Evolutionary conservation across 2,797 vertebrate genomes (phyloP).

Genomic region (Craterocephalus amniculus): DNA sequence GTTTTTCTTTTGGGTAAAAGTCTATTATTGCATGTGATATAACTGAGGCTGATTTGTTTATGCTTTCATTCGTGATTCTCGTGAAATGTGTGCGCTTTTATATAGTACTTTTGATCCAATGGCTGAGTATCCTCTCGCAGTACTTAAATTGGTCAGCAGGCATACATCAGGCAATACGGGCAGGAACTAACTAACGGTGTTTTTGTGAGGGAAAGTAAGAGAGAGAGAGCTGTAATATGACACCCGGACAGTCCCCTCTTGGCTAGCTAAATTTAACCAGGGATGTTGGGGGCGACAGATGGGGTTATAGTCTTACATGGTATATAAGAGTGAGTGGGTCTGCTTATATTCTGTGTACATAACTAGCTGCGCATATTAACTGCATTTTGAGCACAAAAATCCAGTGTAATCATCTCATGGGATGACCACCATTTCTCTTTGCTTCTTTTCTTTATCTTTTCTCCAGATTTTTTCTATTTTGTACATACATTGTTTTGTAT

Average conservation of each 20-base stretch:
- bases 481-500: slow-evolving; percentile 99
- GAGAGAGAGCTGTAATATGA: slow-evolving; percentile 78
- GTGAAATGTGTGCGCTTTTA: background rate
- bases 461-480: slow-evolving; percentile 98
- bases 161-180: slow-evolving; percentile 1
- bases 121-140: background rate
- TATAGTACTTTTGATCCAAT: background rate
- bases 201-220: slow-evolving; percentile 54
- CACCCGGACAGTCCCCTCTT: slow-evolving; percentile 75
- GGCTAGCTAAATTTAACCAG: slow-evolving; percentile 84
- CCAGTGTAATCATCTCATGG: background rate
- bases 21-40: background rate
- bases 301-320: slow-evolving; percentile 83
- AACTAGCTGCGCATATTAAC: slow-evolving; percentile 17
- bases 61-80: background rate
- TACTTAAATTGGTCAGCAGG: background rate
- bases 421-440: background rate
- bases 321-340: slow-evolving; percentile 55
- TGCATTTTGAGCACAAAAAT: slow-evolving; percentile 3
- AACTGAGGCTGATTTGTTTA: background rate
- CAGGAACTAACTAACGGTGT: slow-evolving; percentile 42
- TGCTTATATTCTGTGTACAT: slow-evolving; percentile 38
- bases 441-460: background rate
- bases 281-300: slow-evolving; percentile 68
- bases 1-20: background rate